Conservation (phyloP, 1,140 invertebrate genomes). For the Ganaspis sp. region DNA sequence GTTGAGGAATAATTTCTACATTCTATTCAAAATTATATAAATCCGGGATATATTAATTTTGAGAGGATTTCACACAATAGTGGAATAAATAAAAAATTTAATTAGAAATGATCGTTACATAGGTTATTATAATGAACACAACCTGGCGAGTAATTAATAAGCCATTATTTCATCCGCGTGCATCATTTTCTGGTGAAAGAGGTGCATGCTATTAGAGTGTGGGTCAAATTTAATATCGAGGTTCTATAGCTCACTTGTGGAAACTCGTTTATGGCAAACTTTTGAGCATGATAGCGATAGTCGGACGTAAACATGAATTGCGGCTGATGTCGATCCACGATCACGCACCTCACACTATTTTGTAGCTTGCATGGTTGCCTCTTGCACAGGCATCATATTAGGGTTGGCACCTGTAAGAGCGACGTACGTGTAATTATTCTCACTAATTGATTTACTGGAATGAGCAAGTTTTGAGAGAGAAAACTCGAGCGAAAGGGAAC, state of each 20-base stretch:
- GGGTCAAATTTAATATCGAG: constrained; percentile 23
- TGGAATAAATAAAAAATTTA: neutral
- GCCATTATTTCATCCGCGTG: constrained; percentile 12
- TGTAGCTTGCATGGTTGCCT: neutral
- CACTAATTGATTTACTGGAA: constrained; percentile 53
- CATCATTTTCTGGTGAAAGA: neutral
- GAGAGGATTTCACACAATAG: no score
- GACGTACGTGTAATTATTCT: neutral
- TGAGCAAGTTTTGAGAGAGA: constrained; percentile 28
- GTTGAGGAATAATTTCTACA: no score
- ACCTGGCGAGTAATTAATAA: constrained; percentile 10
- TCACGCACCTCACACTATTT: constrained; percentile 30
- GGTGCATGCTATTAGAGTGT: neutral
- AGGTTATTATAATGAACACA: constrained; percentile 4
- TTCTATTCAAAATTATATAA: no score
- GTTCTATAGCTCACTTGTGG: constrained; percentile 12
- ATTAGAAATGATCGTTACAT: constrained; percentile 4
- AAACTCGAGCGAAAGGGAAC: constrained; percentile 4
- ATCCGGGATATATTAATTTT: no score
- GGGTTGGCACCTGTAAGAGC: constrained; percentile 18
- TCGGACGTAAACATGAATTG: constrained; percentile 27
- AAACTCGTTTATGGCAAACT: constrained; percentile 31
- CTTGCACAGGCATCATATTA: neutral
- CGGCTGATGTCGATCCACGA: constrained; percentile 23
- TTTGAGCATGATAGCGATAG: neutral